Conservation (phyloP, 2,113 vertebrate species). For the Rhagologus leucostigma region DNA sequence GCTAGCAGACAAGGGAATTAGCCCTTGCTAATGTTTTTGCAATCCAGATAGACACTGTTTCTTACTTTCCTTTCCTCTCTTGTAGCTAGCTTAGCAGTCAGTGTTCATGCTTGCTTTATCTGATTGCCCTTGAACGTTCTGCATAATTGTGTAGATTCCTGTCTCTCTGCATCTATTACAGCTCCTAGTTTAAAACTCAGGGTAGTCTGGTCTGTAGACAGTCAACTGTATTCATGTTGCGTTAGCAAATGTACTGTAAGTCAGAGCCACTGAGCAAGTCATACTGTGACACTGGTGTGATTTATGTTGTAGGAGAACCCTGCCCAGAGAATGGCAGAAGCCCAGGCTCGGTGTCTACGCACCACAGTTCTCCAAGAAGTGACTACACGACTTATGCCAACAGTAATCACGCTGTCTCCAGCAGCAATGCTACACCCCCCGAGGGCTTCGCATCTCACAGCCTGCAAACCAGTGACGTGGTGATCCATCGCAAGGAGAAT, state of each 20-base stretch:
- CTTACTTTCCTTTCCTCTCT: neutral
- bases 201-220: neutral
- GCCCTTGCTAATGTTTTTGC: neutral
- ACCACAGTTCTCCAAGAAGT: slow-evolving; percentile 95
- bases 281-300: neutral
- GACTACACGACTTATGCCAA: slow-evolving; percentile 84
- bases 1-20: neutral
- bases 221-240: neutral
- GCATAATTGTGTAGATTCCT: slow-evolving; percentile 41
- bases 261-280: neutral
- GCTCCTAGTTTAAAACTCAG: neutral
- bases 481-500: slow-evolving; percentile 94
- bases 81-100: neutral
- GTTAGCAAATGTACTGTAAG: slow-evolving; percentile 7
- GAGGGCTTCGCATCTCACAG: slow-evolving; percentile 79
- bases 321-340: slow-evolving; percentile 95
- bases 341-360: slow-evolving; percentile 90
- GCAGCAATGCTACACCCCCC: slow-evolving; percentile 71
- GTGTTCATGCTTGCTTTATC: slow-evolving; percentile 3
- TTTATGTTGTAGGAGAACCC: slow-evolving; percentile 79
- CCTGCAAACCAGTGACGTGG: slow-evolving; percentile 85
- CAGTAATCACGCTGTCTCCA: slow-evolving; percentile 77
- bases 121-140: slow-evolving; percentile 21
- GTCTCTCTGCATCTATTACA: slow-evolving; percentile 30
- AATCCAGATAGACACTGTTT: neutral